Percentiles rank a stretch among this genome's conserved stretches.
Evolutionary conservation across 2,888 invertebrate species (phyloP).

Genomic region (Himalopsyche tibetana): DNA sequence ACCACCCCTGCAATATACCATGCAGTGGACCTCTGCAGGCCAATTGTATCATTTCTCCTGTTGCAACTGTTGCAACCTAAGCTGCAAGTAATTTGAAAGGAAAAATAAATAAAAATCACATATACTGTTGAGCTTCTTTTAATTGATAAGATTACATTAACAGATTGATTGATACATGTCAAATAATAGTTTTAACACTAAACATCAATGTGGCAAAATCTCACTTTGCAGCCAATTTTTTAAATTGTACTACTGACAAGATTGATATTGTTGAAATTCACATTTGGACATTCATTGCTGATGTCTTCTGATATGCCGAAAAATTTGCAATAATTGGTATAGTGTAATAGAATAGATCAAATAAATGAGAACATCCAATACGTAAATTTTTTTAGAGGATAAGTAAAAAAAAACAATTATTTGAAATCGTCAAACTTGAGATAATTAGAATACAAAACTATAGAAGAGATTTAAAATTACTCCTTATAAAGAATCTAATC

Average conservation of each 20-base stretch:
- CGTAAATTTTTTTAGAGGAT: neutral
- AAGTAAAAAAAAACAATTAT: conserved; percentile 13
- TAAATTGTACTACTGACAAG: neutral
- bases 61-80: too few relatives aligned
- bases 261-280: neutral
- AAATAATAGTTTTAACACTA: conserved; percentile 34
- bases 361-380: conserved; percentile 14
- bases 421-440: conserved; percentile 19
- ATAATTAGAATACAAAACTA: conserved; percentile 24
- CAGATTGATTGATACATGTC: conserved; percentile 42
- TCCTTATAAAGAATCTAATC: conserved; percentile 29
- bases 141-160: conserved; percentile 40
- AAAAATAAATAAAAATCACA: neutral
- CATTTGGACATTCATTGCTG: neutral
- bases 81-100: too few relatives aligned
- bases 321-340: neutral
- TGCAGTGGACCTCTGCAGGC: too few relatives aligned
- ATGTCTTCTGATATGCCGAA: neutral
- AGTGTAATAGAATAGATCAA: neutral
- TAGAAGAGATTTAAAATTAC: conserved; percentile 35
- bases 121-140: conserved; percentile 35
- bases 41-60: too few relatives aligned
- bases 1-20: too few relatives aligned
- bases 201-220: conserved; percentile 38
- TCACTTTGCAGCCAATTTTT: conserved; percentile 5